Conservation (phyloP, 2,113 vertebrate genomes). For the Copsychus sechellarum region DNA sequence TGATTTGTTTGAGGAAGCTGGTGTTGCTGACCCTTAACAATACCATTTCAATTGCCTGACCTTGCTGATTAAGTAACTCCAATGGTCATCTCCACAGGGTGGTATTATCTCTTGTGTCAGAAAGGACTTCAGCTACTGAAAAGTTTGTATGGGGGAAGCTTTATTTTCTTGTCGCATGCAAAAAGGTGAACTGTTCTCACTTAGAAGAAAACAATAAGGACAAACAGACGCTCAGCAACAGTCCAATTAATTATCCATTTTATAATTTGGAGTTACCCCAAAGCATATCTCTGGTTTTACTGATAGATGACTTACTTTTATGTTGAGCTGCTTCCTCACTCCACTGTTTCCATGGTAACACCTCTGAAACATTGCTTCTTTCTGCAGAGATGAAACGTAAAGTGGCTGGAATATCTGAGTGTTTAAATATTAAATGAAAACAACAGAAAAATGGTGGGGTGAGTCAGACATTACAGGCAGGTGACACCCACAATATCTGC, state of each 20-base stretch:
- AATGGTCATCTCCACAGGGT: background rate
- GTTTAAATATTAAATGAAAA: constrained; percentile 70
- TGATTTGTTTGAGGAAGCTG: background rate
- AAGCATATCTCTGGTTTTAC: constrained; percentile 61
- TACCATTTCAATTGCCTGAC: background rate
- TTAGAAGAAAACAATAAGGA: background rate
- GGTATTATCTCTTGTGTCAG: background rate
- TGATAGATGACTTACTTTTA: constrained; percentile 66
- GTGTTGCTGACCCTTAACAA: background rate
- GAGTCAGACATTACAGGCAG: constrained; percentile 31
- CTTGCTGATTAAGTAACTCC: background rate
- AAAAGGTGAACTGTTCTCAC: background rate
- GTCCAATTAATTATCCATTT: constrained; percentile 23
- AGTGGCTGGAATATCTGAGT: constrained; percentile 67
- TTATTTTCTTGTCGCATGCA: background rate
- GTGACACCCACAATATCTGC: background rate
- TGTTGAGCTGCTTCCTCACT: constrained; percentile 70
- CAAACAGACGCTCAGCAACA: constrained; percentile 1
- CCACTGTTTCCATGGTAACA: constrained; percentile 75
- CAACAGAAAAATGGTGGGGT: constrained; percentile 40
- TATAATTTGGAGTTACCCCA: constrained; percentile 51
- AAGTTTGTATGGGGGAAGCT: background rate
- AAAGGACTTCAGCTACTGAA: background rate
- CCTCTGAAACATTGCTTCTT: constrained; percentile 74
- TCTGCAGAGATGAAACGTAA: constrained; percentile 74